These are phyloP conservation scores for Chrysodeixis includens DNA, from an alignment of 2,888 invertebrate genomes.

Conservation along the genomic window DNA sequence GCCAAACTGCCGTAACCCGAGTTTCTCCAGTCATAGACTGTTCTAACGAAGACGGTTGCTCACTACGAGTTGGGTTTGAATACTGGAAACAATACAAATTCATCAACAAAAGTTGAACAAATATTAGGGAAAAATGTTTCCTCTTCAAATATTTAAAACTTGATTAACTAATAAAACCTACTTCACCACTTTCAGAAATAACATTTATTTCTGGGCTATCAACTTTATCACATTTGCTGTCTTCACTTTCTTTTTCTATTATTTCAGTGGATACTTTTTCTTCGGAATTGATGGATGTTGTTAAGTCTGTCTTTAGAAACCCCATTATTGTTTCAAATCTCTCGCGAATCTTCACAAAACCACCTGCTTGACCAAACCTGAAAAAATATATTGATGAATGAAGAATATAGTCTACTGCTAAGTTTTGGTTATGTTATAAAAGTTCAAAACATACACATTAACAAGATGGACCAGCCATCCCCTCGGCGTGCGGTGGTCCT, in stretches of 20 bases:
- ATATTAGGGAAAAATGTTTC: neutral
- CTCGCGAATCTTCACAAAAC: conserved; percentile 95
- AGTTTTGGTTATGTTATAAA: neutral
- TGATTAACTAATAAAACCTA: conserved; percentile 56
- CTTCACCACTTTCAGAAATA: conserved; percentile 77
- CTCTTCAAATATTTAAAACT: neutral
- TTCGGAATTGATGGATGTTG: conserved; percentile 78
- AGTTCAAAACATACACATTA: conserved; percentile 91
- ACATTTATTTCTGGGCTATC: conserved; percentile 69
- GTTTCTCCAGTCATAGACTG: conserved; percentile 80
- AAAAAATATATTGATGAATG: conserved; percentile 15
- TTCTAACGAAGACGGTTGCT: conserved; percentile 82
- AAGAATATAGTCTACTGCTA: neutral
- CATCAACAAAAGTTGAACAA: neutral
- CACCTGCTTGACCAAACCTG: conserved; percentile 96
- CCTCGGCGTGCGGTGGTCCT: conserved; percentile 95
- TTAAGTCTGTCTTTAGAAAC: conserved; percentile 86
- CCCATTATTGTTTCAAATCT: conserved; percentile 94
- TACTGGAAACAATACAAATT: conserved; percentile 41
- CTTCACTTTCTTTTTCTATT: conserved; percentile 80
- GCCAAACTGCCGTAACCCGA: conserved; percentile 85
- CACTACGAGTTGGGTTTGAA: conserved; percentile 72
- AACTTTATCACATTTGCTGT: conserved; percentile 68
- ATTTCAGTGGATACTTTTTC: conserved; percentile 82
- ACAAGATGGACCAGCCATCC: conserved; percentile 99